Evolutionary conservation across 2,113 vertebrate genomes (phyloP).

Genomic region (Coptodon rendalli): DNA sequence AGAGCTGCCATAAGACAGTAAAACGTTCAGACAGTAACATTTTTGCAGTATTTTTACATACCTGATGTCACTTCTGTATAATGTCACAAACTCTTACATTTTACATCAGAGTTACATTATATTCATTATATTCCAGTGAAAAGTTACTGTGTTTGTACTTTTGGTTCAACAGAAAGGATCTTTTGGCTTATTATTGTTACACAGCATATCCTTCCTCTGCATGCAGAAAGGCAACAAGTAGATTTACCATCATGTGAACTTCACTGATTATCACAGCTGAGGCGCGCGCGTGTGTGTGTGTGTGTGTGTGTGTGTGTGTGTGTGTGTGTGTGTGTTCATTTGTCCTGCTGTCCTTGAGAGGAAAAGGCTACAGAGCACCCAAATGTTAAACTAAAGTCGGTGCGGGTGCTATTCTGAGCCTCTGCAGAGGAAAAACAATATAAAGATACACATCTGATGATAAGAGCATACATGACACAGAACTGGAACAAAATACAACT

Average conservation of each 20-base stretch:
- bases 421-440: not conserved
- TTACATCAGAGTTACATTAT: not conserved
- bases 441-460: conserved; percentile 25
- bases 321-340: not conserved
- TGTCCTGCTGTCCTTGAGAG: not conserved
- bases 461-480: not conserved
- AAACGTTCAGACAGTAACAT: not conserved
- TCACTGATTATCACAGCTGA: not conserved
- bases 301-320: not conserved
- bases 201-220: not conserved
- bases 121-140: not conserved
- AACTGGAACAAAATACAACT: not conserved
- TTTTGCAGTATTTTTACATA: not conserved
- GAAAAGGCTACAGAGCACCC: not conserved
- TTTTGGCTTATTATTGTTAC: not conserved
- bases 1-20: not conserved
- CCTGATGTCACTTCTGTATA: not conserved
- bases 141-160: not conserved
- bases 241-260: not conserved
- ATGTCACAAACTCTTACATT: not conserved
- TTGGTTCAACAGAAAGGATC: not conserved
- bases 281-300: accelerated
- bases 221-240: not conserved
- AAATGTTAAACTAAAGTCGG: conserved; percentile 1
- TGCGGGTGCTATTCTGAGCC: not conserved